Conservation (phyloP, 1,140 invertebrate species). For the Pissodes strobi region DNA sequence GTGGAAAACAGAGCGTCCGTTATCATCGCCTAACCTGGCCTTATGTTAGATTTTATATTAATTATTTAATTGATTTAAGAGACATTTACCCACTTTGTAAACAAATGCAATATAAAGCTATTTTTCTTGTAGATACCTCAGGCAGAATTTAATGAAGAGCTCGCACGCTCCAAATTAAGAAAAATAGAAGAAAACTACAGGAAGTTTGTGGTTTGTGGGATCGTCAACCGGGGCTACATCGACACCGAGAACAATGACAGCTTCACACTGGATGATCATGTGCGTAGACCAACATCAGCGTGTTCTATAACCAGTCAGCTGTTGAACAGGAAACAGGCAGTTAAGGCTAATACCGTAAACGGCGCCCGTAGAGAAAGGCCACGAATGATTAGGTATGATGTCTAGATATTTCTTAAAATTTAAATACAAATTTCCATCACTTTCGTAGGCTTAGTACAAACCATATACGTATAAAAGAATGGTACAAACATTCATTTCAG, state of each 20-base stretch:
- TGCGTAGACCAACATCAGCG: constrained; percentile 37
- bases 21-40: too few species aligned
- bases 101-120: not conserved
- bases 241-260: constrained; percentile 37
- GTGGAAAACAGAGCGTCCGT: too few species aligned
- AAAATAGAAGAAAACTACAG: constrained; percentile 46
- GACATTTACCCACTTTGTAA: not conserved
- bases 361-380: constrained; percentile 25
- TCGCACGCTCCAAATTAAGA: constrained; percentile 33
- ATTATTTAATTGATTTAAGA: too few species aligned
- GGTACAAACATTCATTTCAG: too few species aligned
- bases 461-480: too few species aligned
- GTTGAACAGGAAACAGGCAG: constrained; percentile 20
- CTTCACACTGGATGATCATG: constrained; percentile 14
- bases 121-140: not conserved
- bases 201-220: constrained; percentile 41
- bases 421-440: not conserved
- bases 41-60: too few species aligned
- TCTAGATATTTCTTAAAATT: not conserved
- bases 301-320: constrained; percentile 29
- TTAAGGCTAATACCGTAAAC: constrained; percentile 36
- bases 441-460: not conserved
- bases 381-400: constrained; percentile 30
- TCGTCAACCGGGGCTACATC: constrained; percentile 39
- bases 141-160: constrained; percentile 33